Evolutionary conservation across 2,113 vertebrate genomes (phyloP), one percentile per base, ranked within the genome.

Genomic region (Carassius auratus): DNA sequence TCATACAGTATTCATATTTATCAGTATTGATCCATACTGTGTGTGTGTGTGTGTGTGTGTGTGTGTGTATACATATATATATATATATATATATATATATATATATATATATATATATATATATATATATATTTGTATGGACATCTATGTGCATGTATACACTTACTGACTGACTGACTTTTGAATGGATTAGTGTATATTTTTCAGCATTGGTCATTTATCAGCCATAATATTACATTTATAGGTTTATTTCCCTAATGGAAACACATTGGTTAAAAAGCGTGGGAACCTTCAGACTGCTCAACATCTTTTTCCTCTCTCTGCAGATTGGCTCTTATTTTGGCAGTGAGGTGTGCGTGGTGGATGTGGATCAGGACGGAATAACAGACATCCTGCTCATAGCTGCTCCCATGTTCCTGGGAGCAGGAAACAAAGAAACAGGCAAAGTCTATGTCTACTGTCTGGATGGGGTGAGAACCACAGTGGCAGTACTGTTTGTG

Each of bases 291-390:
- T 61, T 52, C 6, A n/a, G 26, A 86, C 21, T 76, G 17, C 71
- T 23, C 85, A 9, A 78, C 85, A 45, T 88, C 8, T 62, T 82
- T 75, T 64, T 12, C 79, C 42, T 57, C 8, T 88, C 12, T 57
- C 15, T 87, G 1, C 83, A 99, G 98, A 99, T 99, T 1, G 98
- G 98, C 17, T 98, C 97, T 0, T 99, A 99, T 90, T 99, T 96
- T 17, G 98, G 98, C 90, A 98, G 98, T 4, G 98, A 98, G 90
- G 93, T 99, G 36, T 96, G 97, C 38, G 94, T 92, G 0, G 76
- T 99, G 91, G 98, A 99, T 48, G 93, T 96, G 2, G 95, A 99
- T 21, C 92, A 94, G 1, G 97, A 99, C 0, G 96, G 95, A 19
- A 92, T 93, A 88, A 98, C 96, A 0, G 96, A 99, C 4, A 94